Conservation (phyloP, 2,797 vertebrate genomes). For the Sebastolobus alascanus region DNA sequence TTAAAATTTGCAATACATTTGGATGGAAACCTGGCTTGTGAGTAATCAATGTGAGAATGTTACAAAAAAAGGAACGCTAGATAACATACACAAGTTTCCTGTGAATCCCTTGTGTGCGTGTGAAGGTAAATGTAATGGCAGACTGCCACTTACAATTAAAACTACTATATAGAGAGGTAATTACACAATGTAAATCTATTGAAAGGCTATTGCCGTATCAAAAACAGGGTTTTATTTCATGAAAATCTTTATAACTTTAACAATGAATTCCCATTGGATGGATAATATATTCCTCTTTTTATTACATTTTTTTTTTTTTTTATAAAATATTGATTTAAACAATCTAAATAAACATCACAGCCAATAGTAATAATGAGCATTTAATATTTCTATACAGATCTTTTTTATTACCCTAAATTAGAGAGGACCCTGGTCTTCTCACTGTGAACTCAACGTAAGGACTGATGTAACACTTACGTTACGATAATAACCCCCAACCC, state of each 20-base stretch:
- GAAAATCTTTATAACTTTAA: not conserved
- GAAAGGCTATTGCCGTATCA: not conserved
- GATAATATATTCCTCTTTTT: not conserved
- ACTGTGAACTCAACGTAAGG: not conserved
- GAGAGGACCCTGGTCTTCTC: not conserved
- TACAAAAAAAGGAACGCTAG: not conserved
- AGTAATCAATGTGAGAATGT: not conserved
- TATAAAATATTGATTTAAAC: not conserved
- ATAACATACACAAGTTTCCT: not conserved
- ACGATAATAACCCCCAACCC: slow-evolving; percentile 40
- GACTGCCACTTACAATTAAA: not conserved
- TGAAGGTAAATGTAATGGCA: not conserved
- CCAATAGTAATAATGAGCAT: not conserved
- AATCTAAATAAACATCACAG: not conserved
- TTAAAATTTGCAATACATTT: not conserved
- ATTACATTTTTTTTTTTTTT: not conserved
- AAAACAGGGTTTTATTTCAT: not conserved
- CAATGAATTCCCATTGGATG: not conserved
- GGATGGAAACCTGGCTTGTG: not conserved
- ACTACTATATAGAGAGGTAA: not conserved
- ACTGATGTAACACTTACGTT: slow-evolving; percentile 59
- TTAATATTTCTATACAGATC: not conserved
- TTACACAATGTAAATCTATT: not conserved
- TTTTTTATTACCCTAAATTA: not conserved
- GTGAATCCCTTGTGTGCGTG: not conserved